Evolutionary conservation across 2,113 vertebrate species (phyloP).

Genomic region (Mustela lutreola): DNA sequence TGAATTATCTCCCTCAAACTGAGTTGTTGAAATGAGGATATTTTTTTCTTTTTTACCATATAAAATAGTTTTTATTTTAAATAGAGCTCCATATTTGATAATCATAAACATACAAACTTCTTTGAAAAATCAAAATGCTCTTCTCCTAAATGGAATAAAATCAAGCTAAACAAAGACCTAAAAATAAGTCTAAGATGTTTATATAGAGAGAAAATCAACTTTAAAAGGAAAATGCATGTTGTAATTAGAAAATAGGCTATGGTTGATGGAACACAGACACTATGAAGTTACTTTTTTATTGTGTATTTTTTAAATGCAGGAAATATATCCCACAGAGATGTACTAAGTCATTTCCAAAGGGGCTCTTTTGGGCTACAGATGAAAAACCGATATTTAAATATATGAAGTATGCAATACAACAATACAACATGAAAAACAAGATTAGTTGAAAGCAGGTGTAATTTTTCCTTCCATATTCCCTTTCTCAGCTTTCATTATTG

Average conservation of each 20-base stretch:
- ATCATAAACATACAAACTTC: neutral
- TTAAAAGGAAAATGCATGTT: conserved; percentile 43
- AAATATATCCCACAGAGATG: conserved; percentile 74
- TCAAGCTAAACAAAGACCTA: conserved; percentile 59
- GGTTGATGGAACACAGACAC: conserved; percentile 63
- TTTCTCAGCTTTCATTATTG: conserved; percentile 79
- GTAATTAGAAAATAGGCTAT: conserved; percentile 66
- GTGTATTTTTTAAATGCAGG: conserved; percentile 68
- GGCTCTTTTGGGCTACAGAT: conserved; percentile 43
- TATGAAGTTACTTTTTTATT: conserved; percentile 71
- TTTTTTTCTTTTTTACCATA: neutral
- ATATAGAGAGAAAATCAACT: conserved; percentile 54
- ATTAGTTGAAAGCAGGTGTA: conserved; percentile 75
- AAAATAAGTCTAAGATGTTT: conserved; percentile 64
- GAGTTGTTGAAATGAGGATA: neutral
- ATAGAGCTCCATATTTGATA: conserved; percentile 39
- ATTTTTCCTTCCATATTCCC: conserved; percentile 71
- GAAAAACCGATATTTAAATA: conserved; percentile 78
- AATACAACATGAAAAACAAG: conserved; percentile 82
- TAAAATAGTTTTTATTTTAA: conserved; percentile 61
- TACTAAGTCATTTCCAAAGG: conserved; percentile 73
- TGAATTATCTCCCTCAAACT: conserved; percentile 50
- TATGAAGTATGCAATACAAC: conserved; percentile 72
- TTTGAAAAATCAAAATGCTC: conserved; percentile 9
- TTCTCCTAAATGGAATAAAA: conserved; percentile 21